phyloP scores from a whole-genome alignment of 2,888 invertebrate species.

The Synergus itoensis region DNA sequence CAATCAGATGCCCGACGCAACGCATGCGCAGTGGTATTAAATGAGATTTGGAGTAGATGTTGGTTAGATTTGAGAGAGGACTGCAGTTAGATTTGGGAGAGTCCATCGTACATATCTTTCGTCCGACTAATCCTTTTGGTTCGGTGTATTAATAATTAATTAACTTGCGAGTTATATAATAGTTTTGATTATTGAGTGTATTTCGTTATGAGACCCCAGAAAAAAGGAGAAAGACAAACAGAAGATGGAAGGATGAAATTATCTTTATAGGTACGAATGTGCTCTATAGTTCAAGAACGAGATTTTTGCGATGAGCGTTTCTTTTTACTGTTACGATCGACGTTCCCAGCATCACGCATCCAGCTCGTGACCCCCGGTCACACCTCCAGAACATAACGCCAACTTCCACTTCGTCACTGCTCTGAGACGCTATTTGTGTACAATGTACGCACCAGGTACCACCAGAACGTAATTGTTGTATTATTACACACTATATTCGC shows the following conservation, averaged over 20 bases:
- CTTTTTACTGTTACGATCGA: constrained; percentile 29
- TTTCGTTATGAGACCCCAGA: too few relatives aligned
- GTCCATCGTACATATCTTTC: too few relatives aligned
- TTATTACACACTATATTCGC: neutral
- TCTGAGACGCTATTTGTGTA: neutral
- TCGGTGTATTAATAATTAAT: too few relatives aligned
- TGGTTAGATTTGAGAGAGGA: too few relatives aligned
- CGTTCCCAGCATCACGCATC: constrained; percentile 19
- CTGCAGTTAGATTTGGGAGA: too few relatives aligned
- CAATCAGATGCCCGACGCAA: too few relatives aligned
- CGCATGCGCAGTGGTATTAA: too few relatives aligned
- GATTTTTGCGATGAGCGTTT: constrained; percentile 7
- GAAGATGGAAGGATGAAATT: neutral
- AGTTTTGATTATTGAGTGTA: too few relatives aligned
- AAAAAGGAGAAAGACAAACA: neutral
- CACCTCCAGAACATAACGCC: constrained; percentile 15
- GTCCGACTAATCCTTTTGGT: too few relatives aligned
- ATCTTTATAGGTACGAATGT: neutral
- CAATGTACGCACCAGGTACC: neutral
- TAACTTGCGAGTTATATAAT: too few relatives aligned
- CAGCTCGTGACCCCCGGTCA: constrained; percentile 18
- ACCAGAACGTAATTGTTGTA: constrained; percentile 15
- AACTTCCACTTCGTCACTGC: constrained; percentile 14
- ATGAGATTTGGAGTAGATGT: too few relatives aligned
- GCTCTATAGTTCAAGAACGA: neutral